Percentiles rank a stretch among this genome's conserved stretches.
Conservation (phyloP, 2,797 vertebrate genomes). For the Sebastes oblongus region DNA sequence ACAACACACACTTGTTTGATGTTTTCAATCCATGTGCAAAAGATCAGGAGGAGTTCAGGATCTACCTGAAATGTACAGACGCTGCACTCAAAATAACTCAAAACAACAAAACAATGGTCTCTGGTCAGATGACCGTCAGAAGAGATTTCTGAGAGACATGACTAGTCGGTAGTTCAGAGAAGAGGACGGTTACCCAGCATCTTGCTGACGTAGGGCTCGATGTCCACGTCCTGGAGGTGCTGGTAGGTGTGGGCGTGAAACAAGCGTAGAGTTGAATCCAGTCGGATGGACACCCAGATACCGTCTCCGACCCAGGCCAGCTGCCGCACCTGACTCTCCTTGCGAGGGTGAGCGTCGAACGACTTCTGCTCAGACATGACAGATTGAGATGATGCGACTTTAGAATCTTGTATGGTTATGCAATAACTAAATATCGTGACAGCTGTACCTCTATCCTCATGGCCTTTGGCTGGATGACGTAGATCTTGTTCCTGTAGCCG, state of each 20-base stretch:
- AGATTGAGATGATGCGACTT: neutral
- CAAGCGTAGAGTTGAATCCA: slow-evolving; percentile 94
- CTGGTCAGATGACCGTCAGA: neutral
- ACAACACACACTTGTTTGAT: slow-evolving; percentile 2
- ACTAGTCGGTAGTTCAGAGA: neutral
- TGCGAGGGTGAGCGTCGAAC: slow-evolving; percentile 96
- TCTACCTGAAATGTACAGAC: neutral
- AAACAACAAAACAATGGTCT: neutral
- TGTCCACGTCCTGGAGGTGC: slow-evolving; percentile 97
- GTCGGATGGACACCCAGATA: slow-evolving; percentile 97
- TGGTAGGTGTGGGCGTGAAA: slow-evolving; percentile 98
- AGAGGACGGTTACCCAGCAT: slow-evolving; percentile 88
- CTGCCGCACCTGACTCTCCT: slow-evolving; percentile 97
- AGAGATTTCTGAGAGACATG: neutral
- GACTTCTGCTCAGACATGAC: slow-evolving; percentile 84
- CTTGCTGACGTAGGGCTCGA: slow-evolving; percentile 99
- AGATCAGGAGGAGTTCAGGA: neutral
- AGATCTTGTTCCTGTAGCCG: slow-evolving; percentile 98
- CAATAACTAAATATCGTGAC: neutral
- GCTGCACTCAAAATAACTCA: rapidly evolving
- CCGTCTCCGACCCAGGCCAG: slow-evolving; percentile 97
- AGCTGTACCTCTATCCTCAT: slow-evolving; percentile 94
- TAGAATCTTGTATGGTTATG: too few relatives aligned
- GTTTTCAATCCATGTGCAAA: neutral
- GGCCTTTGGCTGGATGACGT: slow-evolving; percentile 95